A percentile compares a stretch with the other conserved stretches of the same genome.
Conservation (phyloP, 2,888 invertebrate species). For the Agapostemon virescens region DNA sequence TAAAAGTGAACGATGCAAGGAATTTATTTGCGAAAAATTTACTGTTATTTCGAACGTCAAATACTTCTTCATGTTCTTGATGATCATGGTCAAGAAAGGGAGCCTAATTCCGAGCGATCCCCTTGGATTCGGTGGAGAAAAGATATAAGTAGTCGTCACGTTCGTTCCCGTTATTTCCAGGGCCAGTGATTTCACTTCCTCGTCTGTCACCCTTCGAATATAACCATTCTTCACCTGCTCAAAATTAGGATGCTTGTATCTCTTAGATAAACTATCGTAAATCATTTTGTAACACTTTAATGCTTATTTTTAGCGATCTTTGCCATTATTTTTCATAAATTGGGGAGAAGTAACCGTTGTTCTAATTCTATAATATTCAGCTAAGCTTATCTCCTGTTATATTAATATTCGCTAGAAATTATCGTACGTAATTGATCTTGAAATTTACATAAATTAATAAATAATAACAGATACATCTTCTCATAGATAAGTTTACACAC, state of each 20-base stretch:
- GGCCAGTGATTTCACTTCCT: constrained; percentile 96
- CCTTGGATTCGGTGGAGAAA: constrained; percentile 95
- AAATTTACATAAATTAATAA: no score
- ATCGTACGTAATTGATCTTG: no score
- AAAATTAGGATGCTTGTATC: constrained; percentile 2
- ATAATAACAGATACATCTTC: not conserved
- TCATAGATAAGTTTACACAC: no score
- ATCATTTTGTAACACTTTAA: not conserved
- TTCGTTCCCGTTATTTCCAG: constrained; percentile 97
- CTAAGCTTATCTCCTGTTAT: not conserved
- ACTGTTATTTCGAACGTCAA: constrained; percentile 99
- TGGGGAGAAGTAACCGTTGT: not conserved
- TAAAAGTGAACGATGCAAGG: not conserved
- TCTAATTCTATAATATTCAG: not conserved
- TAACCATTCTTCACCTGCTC: constrained; percentile 92
- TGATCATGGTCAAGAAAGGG: constrained; percentile 96
- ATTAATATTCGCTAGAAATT: not conserved
- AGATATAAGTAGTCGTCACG: constrained; percentile 96
- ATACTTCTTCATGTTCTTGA: constrained; percentile 98
- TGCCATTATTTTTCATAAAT: not conserved
- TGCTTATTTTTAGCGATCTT: not conserved
- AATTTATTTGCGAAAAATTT: constrained; percentile 67
- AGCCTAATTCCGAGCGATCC: constrained; percentile 94
- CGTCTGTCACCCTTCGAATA: constrained; percentile 95
- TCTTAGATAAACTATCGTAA: not conserved